phyloP scores from a whole-genome alignment of 2,797 vertebrate genomes.

The Sebastes taczanowskii region DNA sequence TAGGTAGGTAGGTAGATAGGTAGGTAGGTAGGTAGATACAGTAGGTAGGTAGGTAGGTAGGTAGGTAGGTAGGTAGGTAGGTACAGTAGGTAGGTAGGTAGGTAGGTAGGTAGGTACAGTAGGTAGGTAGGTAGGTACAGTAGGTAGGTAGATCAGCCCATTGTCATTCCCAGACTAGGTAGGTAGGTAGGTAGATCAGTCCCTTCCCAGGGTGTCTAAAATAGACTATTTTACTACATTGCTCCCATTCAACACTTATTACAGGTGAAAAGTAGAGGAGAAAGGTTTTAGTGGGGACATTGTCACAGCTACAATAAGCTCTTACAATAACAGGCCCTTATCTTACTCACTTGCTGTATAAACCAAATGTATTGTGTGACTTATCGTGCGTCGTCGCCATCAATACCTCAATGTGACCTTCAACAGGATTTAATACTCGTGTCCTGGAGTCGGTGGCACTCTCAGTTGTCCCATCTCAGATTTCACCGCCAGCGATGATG shows the following conservation, averaged over 20 bases:
- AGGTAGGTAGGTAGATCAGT: too few relatives aligned
- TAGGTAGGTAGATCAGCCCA: too few relatives aligned
- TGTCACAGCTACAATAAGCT: background rate
- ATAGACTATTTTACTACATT: background rate
- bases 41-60: too few relatives aligned
- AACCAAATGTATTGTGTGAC: constrained; percentile 14
- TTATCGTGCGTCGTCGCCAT: constrained; percentile 23
- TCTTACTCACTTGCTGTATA: constrained; percentile 14
- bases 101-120: background rate
- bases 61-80: too few relatives aligned
- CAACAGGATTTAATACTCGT: constrained; percentile 40
- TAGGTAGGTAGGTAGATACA: too few relatives aligned
- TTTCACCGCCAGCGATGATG: constrained; percentile 36
- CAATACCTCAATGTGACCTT: constrained; percentile 52
- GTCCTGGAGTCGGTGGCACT: constrained; percentile 6
- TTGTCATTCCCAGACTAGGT: too few relatives aligned
- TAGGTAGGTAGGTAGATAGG: too few relatives aligned
- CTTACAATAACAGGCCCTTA: background rate
- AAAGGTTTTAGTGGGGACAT: background rate
- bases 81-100: too few relatives aligned
- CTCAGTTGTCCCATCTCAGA: constrained; percentile 30
- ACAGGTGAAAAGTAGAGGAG: background rate
- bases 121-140: too few relatives aligned
- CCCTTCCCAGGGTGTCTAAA: too few relatives aligned
- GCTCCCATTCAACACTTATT: background rate